phyloP scores from a whole-genome alignment of 2,888 invertebrate genomes.

The Artemia sp. region DNA sequence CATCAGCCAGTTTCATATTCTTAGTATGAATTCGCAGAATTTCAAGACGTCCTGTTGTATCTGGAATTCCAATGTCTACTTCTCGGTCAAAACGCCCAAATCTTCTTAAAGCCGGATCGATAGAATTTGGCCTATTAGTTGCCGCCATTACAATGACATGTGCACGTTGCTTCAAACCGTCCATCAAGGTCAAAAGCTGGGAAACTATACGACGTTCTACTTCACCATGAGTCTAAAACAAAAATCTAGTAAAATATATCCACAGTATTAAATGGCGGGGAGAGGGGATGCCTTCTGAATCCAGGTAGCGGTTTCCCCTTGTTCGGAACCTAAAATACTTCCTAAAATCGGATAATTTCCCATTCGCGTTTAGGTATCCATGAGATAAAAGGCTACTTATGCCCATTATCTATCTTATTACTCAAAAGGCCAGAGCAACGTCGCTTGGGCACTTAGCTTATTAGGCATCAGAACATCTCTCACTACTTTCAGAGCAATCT shows the following conservation, averaged over 20 bases:
- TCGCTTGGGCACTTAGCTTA: no score
- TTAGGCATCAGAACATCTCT: no score
- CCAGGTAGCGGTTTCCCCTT: no score
- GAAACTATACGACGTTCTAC: slow-evolving; percentile 98
- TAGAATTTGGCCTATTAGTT: slow-evolving; percentile 95
- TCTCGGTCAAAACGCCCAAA: slow-evolving; percentile 98
- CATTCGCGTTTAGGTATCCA: no score
- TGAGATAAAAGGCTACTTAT: no score
- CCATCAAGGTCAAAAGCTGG: slow-evolving; percentile 93
- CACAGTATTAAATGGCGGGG: no score
- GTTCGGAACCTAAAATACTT: no score
- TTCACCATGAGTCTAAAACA: slow-evolving; percentile 71
- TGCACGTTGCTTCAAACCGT: slow-evolving; percentile 95
- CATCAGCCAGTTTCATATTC: slow-evolving; percentile 97
- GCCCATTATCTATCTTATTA: no score
- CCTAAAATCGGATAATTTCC: no score
- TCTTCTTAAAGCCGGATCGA: slow-evolving; percentile 88
- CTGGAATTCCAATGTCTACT: slow-evolving; percentile 98
- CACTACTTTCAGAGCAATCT: no score
- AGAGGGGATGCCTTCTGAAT: no score
- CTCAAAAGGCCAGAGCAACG: no score
- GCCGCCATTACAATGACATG: slow-evolving; percentile 99
- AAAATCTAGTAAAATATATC: slow-evolving; percentile 20
- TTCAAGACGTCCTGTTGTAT: slow-evolving; percentile 92
- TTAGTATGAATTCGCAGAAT: slow-evolving; percentile 97